Evolutionary conservation across 2,888 invertebrate species (phyloP).

Genomic region (Napeogenes inachia): DNA sequence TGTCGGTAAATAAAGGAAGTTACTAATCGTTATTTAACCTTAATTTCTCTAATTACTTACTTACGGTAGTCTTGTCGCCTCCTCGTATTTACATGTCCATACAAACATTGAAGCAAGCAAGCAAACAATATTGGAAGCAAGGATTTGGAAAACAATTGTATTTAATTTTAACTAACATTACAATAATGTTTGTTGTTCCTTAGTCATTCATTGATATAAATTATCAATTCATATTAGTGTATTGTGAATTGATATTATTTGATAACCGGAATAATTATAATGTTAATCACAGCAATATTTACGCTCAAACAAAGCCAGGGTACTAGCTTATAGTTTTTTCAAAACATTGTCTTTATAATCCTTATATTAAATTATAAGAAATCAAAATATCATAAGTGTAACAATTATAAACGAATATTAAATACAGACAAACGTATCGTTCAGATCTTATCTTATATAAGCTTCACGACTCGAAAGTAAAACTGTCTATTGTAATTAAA

Average conservation of each 20-base stretch:
- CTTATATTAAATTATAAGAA: too few species aligned
- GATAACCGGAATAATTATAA: too few species aligned
- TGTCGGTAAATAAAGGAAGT: slow-evolving; percentile 58
- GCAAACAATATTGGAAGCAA: not conserved
- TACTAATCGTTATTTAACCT: slow-evolving; percentile 68
- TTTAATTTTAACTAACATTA: too few species aligned
- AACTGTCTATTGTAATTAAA: slow-evolving; percentile 4
- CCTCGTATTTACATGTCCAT: slow-evolving; percentile 6
- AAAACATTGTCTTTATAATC: too few species aligned
- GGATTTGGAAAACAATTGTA: too few species aligned
- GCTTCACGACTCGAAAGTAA: slow-evolving; percentile 5
- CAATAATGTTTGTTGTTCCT: too few species aligned
- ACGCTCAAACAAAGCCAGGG: too few species aligned
- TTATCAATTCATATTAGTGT: too few species aligned
- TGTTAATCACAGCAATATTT: too few species aligned
- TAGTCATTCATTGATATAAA: too few species aligned
- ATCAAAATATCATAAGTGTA: not conserved
- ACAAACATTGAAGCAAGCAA: slow-evolving; percentile 24
- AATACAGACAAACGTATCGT: not conserved
- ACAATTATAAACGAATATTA: not conserved
- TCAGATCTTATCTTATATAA: not conserved
- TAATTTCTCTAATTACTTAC: slow-evolving; percentile 70
- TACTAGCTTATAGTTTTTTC: too few species aligned
- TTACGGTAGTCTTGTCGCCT: slow-evolving; percentile 9
- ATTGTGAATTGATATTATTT: too few species aligned